Conservation (phyloP, 2,113 vertebrate genomes). For the Leptosomus discolor region DNA sequence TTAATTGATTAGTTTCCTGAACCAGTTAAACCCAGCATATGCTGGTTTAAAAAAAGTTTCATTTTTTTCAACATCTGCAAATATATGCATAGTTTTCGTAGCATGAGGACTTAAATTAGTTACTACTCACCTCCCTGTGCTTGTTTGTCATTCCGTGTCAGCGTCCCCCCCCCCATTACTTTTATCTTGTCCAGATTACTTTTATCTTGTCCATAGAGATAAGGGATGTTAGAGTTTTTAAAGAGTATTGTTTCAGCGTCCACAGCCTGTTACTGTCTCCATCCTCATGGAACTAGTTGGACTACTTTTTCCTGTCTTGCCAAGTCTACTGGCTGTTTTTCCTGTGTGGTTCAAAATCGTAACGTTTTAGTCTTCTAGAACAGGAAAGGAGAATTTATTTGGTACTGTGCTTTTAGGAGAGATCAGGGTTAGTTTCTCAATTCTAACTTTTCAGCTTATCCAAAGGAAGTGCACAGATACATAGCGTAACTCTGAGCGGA, state of each 20-base stretch:
- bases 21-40: neutral
- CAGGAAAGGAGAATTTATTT: neutral
- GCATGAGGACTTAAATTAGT: neutral
- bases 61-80: neutral
- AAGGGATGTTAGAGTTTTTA: neutral
- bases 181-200: neutral
- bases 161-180: accelerated
- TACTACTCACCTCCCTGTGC: neutral
- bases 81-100: neutral
- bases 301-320: neutral
- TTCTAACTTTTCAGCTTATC: neutral
- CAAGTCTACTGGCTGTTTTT: neutral
- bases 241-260: neutral
- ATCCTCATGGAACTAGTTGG: neutral
- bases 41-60: neutral
- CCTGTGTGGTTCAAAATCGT: neutral
- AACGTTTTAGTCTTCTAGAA: neutral
- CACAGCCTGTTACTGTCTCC: neutral
- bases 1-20: neutral
- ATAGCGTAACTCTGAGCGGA: neutral
- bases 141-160: neutral
- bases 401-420: neutral
- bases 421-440: neutral
- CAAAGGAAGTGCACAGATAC: neutral
- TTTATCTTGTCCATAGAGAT: neutral